Percentiles rank a stretch among this genome's conserved stretches.
Evolutionary conservation across 2,113 vertebrate species (phyloP).

Genomic region (Calyptomena viridis): DNA sequence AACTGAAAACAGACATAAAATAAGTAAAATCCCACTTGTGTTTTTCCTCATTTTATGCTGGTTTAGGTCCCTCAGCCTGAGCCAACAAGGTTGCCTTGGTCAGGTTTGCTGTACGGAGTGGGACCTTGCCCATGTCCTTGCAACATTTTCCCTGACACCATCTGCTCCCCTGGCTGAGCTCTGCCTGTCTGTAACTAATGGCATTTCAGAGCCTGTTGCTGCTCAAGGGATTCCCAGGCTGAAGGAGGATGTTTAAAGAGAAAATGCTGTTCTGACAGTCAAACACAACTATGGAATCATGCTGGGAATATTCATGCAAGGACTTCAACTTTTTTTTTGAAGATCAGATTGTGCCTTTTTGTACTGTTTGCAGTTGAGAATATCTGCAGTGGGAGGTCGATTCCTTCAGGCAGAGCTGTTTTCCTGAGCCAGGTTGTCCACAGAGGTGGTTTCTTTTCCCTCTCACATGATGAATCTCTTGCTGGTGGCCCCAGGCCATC

Average conservation of each 20-base stretch:
- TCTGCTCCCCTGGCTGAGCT: neutral
- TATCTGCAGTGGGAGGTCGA: neutral
- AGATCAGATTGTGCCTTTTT: neutral
- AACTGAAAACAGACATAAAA: neutral
- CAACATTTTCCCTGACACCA: neutral
- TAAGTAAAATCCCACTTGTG: neutral
- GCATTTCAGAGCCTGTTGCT: neutral
- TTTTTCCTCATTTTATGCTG: neutral
- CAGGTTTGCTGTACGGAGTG: neutral
- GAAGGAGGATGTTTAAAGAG: neutral
- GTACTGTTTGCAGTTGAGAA: neutral
- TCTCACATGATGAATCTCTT: neutral
- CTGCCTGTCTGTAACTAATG: neutral
- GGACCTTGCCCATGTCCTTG: neutral
- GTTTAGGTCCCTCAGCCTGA: neutral
- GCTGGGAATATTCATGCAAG: neutral
- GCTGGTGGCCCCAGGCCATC: neutral
- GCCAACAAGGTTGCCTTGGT: neutral
- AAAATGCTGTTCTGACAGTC: neutral
- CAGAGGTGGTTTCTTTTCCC: neutral
- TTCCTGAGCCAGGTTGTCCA: neutral
- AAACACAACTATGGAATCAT: neutral
- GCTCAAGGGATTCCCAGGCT: neutral
- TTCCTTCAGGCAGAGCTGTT: neutral
- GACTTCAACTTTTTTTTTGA: neutral